Conservation (phyloP, 2,113 vertebrate genomes). For the Kobus ellipsiprymnus region DNA sequence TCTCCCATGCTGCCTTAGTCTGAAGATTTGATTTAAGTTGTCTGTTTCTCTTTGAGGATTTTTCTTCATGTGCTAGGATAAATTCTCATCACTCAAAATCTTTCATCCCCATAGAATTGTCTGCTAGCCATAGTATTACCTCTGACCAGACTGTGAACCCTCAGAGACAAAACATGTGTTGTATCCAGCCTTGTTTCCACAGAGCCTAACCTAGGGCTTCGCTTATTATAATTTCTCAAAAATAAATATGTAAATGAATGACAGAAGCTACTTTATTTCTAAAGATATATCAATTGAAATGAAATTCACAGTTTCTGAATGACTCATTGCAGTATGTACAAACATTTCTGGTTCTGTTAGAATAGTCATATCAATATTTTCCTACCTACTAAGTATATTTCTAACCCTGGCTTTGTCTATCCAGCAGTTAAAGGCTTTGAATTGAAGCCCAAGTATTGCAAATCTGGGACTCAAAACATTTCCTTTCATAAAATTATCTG, state of each 20-base stretch:
- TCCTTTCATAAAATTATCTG: conserved; percentile 2
- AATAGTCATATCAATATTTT: neutral
- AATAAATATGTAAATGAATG: neutral
- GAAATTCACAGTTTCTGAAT: neutral
- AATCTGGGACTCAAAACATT: neutral
- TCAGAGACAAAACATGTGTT: neutral
- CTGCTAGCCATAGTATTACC: neutral
- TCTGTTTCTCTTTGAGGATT: neutral
- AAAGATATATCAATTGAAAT: neutral
- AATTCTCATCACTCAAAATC: neutral
- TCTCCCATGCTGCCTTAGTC: neutral
- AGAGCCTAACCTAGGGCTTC: neutral
- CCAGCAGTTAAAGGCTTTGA: neutral
- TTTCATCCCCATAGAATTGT: neutral
- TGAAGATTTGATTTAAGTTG: neutral
- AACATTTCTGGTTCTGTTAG: neutral
- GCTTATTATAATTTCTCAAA: neutral
- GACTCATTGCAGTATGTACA: neutral
- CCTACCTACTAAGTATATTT: neutral
- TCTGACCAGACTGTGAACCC: neutral
- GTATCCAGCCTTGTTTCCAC: neutral
- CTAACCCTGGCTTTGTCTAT: neutral
- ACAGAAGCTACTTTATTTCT: neutral
- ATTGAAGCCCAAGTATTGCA: neutral
- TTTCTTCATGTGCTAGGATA: neutral